These are phyloP conservation scores for Elymnias hypermnestra DNA, from an alignment of 1,140 invertebrate genomes.

Conservation along the genomic window DNA sequence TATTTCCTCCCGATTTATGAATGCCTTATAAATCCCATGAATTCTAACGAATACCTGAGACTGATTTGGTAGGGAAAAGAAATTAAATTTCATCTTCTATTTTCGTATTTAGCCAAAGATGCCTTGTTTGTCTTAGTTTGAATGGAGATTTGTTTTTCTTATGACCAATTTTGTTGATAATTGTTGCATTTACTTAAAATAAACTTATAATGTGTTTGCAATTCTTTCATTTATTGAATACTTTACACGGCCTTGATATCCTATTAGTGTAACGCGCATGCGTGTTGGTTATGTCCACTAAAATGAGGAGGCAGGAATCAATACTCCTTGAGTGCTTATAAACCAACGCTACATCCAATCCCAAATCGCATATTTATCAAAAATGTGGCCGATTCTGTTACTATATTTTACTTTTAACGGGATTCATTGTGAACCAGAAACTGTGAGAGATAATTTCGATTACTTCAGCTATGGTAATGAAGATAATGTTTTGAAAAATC, in stretches of 20 bases:
- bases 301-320: slow-evolving; percentile 40
- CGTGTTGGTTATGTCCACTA: slow-evolving; percentile 28
- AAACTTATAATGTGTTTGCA: slow-evolving; percentile 17
- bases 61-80: slow-evolving; percentile 60
- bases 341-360: neutral
- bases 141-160: slow-evolving; percentile 21
- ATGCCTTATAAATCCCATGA: slow-evolving; percentile 10
- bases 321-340: no score
- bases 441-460: slow-evolving; percentile 62
- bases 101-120: slow-evolving; percentile 56
- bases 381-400: slow-evolving; percentile 50
- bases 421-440: slow-evolving; percentile 60
- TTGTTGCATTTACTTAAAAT: slow-evolving; percentile 42
- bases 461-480: slow-evolving; percentile 60
- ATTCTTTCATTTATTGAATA: slow-evolving; percentile 13
- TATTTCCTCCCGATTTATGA: slow-evolving; percentile 12
- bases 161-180: slow-evolving; percentile 44
- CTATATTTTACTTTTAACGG: slow-evolving; percentile 33
- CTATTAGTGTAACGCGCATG: slow-evolving; percentile 45
- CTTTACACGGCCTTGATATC: slow-evolving; percentile 35
- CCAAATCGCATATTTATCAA: slow-evolving; percentile 14
- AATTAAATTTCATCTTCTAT: slow-evolving; percentile 66
- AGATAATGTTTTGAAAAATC: slow-evolving; percentile 52
- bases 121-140: slow-evolving; percentile 31
- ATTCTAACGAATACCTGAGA: slow-evolving; percentile 57